These are phyloP conservation scores for Tretioscincus oriximinensis DNA, from an alignment of 2,113 vertebrate species.

Conservation along the genomic window DNA sequence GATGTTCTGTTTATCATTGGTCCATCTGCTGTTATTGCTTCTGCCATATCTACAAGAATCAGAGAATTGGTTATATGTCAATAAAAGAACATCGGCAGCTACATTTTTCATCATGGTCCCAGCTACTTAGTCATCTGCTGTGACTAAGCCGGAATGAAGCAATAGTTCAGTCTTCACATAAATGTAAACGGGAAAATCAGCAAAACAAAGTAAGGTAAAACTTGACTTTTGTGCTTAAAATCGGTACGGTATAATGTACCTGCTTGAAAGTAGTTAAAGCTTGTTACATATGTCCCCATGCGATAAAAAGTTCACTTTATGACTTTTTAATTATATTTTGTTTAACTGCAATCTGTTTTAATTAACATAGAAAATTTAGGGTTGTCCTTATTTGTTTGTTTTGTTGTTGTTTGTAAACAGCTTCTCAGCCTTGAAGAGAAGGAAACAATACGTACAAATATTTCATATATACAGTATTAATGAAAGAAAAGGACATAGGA, in stretches of 20 bases:
- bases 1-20: constrained; percentile 5
- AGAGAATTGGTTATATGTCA: not conserved
- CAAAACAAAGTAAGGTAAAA: not conserved
- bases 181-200: not conserved
- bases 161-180: not conserved
- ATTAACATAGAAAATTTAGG: too few relatives aligned
- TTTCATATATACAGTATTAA: too few relatives aligned
- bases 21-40: constrained; percentile 12
- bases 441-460: too few relatives aligned
- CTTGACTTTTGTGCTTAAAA: not conserved
- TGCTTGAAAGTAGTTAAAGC: not conserved
- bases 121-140: not conserved
- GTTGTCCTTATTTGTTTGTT: too few relatives aligned
- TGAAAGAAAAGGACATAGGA: too few relatives aligned
- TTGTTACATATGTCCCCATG: not conserved
- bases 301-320: not conserved
- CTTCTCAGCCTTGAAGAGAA: too few relatives aligned
- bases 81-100: not conserved
- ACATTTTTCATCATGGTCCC: not conserved
- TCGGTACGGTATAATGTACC: not conserved
- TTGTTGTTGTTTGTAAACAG: too few relatives aligned
- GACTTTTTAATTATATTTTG: too few relatives aligned
- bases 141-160: not conserved
- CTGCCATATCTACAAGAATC: not conserved
- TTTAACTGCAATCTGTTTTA: too few relatives aligned